Evolutionary conservation across 2,888 invertebrate genomes (phyloP), one percentile per base, ranked within the genome.

Genomic region (Cosmopolites sordidus): DNA sequence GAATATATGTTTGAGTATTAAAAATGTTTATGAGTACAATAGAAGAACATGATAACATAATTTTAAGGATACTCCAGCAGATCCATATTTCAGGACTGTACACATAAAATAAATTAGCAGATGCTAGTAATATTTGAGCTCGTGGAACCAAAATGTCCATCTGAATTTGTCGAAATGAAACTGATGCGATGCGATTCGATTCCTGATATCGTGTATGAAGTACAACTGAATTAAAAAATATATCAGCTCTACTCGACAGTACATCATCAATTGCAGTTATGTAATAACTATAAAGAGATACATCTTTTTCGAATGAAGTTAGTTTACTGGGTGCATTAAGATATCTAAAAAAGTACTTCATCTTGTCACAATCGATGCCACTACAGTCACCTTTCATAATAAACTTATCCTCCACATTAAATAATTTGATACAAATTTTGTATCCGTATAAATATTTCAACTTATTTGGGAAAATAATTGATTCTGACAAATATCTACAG

Each of bases 31-130:
- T 22, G 8, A 22, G 8, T 22, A 22, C 3, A 22, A 5, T 5
- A 3, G 8, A 8, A 22, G 8, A 22, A 22, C 3, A 5, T 3
- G 22, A 5, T 3, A 22, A 22, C 8, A 22, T 22, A 5, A 22
- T 5, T 22, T 22, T 22, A 4, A 33, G 33, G 4, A n/a, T 6
- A 12, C 3, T n/a, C 12, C 33, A 12, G n/a, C 12, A 30, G n/a
- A 41, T 9, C 54, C 54, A 54, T 12, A 43, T 40, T n/a, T 50
- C 46, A 2, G 1, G 2, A n/a, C 46, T 49, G 27, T 45, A 54
- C 3, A 54, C 40, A 16, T 43, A 38, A 9, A 43, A 38, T 15
- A 54, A 9, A 29, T 41, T 54, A 9, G 42, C 11, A n/a, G 50
- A 11, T 9, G 22, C 11, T 9, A 46, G 47, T 29, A 27, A 6